phyloP scores from a whole-genome alignment of 2,888 invertebrate genomes.

The Tenthredo mesomela region DNA sequence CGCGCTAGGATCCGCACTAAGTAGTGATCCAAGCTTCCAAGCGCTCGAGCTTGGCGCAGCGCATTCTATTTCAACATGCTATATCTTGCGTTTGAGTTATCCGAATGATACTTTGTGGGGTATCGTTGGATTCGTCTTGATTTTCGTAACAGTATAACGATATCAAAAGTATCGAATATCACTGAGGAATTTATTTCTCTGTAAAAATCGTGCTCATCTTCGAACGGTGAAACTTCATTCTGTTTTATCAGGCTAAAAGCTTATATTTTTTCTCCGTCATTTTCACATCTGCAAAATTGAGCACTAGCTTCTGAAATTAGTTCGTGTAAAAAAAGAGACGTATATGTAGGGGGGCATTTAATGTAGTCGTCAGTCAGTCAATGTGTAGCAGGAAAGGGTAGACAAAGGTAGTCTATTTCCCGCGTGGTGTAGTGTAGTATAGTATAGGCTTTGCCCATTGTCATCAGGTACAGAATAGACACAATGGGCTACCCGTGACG shows the following conservation, averaged over 20 bases:
- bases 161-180: background rate
- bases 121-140: conserved; percentile 28
- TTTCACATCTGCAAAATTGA: background rate
- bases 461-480: conserved; percentile 50
- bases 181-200: background rate
- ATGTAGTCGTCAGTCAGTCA: conserved; percentile 36
- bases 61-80: background rate
- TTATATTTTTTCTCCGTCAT: background rate
- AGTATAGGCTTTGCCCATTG: conserved; percentile 52
- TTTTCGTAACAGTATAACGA: background rate
- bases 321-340: background rate
- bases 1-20: background rate
- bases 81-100: background rate
- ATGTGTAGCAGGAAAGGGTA: conserved; percentile 51
- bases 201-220: background rate
- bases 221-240: background rate
- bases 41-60: background rate
- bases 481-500: conserved; percentile 54
- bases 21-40: too few relatives aligned
- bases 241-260: background rate
- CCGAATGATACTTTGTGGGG: conserved; percentile 18
- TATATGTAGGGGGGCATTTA: conserved; percentile 13
- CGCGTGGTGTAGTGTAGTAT: conserved; percentile 37
- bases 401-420: conserved; percentile 60
- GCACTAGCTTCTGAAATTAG: background rate